Evolutionary conservation across 1,140 invertebrate species (phyloP).

Genomic region (Drosophila bifasciata): DNA sequence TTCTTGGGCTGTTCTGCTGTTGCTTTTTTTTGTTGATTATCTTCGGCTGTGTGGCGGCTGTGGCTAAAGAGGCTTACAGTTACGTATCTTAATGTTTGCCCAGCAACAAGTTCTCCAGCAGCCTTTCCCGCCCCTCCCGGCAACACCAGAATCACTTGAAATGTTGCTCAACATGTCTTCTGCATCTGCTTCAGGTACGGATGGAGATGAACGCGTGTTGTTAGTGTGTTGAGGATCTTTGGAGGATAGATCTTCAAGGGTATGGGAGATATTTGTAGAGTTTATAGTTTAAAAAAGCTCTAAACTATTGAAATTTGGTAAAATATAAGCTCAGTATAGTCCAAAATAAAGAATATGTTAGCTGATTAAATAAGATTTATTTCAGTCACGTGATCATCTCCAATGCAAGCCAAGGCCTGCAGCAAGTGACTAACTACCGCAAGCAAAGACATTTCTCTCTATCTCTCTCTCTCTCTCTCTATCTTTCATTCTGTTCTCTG

Average conservation of each 20-base stretch:
- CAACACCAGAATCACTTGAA: constrained; percentile 27
- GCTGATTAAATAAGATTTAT: too few relatives aligned
- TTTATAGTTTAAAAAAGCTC: too few relatives aligned
- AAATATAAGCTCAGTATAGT: too few relatives aligned
- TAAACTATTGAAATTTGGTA: too few relatives aligned
- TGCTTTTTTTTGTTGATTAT: constrained; percentile 37
- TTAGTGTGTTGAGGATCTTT: too few relatives aligned
- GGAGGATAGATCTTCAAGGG: too few relatives aligned
- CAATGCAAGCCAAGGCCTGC: constrained; percentile 5
- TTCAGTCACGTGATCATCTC: constrained; percentile 12
- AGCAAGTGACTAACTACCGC: constrained; percentile 36
- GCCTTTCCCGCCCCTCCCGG: neutral
- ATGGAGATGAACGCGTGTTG: too few relatives aligned
- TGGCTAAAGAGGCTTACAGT: constrained; percentile 26
- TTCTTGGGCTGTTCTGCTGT: constrained; percentile 4
- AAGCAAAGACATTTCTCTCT: neutral
- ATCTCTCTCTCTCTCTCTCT: too few relatives aligned
- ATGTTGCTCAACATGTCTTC: constrained; percentile 39
- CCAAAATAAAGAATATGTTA: neutral
- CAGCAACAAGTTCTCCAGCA: constrained; percentile 49
- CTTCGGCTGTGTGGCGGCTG: constrained; percentile 14
- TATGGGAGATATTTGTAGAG: too few relatives aligned
- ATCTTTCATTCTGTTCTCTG: constrained; percentile 1
- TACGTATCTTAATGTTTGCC: constrained; percentile 19
- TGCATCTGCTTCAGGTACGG: too few relatives aligned